phyloP scores from a whole-genome alignment of 1,140 invertebrate genomes.

The Bombyx mandarina region DNA sequence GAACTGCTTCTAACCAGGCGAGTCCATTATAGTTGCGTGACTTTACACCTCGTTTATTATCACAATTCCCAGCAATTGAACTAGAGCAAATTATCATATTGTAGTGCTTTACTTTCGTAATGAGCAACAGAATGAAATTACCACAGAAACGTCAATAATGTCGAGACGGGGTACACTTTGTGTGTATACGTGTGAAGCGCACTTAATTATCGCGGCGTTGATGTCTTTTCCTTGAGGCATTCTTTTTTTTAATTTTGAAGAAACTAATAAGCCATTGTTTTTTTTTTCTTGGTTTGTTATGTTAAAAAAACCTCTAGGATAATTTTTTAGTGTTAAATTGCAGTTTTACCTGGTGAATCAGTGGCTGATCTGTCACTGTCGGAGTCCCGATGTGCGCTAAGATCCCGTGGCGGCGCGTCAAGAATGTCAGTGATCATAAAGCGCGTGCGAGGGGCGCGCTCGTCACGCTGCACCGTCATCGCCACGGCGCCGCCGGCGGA shows the following conservation, averaged over 20 bases:
- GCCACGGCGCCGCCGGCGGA: constrained; percentile 50
- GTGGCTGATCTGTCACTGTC: constrained; percentile 57
- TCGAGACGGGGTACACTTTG: background rate
- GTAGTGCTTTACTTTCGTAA: constrained; percentile 7
- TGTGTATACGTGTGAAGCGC: background rate
- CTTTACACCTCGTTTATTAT: constrained; percentile 9
- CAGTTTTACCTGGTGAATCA: constrained; percentile 45
- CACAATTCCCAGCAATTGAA: constrained; percentile 18
- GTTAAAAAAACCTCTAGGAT: background rate
- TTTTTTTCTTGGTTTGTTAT: too few relatives aligned
- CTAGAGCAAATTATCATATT: constrained; percentile 18
- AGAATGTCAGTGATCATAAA: constrained; percentile 88
- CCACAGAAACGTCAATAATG: background rate
- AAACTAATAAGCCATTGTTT: background rate
- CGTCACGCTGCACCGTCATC: constrained; percentile 62
- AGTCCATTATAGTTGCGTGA: background rate
- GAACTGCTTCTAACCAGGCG: too few relatives aligned
- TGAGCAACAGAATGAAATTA: constrained; percentile 2
- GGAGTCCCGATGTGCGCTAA: constrained; percentile 59
- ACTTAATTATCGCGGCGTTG: constrained; percentile 20
- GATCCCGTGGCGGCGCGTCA: constrained; percentile 71
- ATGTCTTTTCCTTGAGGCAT: constrained; percentile 34
- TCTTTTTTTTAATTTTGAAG: background rate
- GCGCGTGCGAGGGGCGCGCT: constrained; percentile 77
- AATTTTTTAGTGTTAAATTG: background rate